Evolutionary conservation across 2,113 vertebrate species (phyloP).

Genomic region (Strix aluco): DNA sequence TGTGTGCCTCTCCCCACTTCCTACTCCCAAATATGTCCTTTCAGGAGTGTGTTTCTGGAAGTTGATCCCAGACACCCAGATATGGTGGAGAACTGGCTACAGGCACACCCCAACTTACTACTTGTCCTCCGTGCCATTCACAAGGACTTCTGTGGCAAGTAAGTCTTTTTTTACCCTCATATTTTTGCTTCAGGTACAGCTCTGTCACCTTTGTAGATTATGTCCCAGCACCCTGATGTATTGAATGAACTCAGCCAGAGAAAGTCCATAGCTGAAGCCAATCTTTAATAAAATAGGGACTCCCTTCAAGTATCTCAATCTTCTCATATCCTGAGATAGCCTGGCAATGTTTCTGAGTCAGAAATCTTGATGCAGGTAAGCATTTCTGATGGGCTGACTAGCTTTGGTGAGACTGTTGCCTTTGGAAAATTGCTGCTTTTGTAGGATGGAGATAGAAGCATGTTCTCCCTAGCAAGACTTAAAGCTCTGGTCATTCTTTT

Average conservation of each 20-base stretch:
- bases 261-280: not conserved
- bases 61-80: conserved; percentile 89
- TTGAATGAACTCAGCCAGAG: not conserved
- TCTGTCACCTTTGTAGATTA: not conserved
- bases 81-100: conserved; percentile 82
- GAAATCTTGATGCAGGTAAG: not conserved
- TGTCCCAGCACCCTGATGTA: not conserved
- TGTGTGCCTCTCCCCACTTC: not conserved
- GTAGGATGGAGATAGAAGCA: not conserved
- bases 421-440: not conserved
- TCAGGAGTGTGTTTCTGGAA: conserved; percentile 90
- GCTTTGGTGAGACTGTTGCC: not conserved
- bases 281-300: not conserved
- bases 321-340: not conserved
- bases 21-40: not conserved
- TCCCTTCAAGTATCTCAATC: not conserved
- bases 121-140: conserved; percentile 75
- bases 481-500: not conserved
- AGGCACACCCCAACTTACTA: conserved; percentile 52
- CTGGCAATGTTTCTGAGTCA: not conserved
- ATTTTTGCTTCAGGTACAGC: not conserved
- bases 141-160: conserved; percentile 87
- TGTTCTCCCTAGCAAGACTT: not conserved
- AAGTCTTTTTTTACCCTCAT: not conserved
- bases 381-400: not conserved